Conservation (phyloP, 2,888 invertebrate genomes). For the Pemphredon lugubris region DNA sequence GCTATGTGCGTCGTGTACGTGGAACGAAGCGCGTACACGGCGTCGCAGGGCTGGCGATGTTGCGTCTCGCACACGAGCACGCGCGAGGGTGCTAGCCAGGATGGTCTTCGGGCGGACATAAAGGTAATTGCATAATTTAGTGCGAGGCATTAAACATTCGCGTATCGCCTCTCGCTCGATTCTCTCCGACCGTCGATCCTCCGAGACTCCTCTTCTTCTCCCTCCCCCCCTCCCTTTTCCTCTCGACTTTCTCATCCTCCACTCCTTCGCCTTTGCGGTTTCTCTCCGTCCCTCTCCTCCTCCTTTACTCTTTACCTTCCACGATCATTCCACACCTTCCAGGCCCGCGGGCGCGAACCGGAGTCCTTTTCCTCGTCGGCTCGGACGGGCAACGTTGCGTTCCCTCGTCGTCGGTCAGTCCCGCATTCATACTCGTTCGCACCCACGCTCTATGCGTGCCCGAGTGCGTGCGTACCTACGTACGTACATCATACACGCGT, state of each 20-base stretch:
- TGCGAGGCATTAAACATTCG: slow-evolving; percentile 72
- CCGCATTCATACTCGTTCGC: background rate
- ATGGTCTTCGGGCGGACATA: slow-evolving; percentile 66
- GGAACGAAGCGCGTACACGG: no score
- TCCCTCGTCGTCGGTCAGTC: slow-evolving; percentile 26
- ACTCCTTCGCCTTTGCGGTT: slow-evolving; percentile 8
- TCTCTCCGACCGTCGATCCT: slow-evolving; percentile 47
- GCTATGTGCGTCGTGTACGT: no score
- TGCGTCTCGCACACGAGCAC: slow-evolving; percentile 12
- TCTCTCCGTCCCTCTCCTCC: slow-evolving; percentile 11
- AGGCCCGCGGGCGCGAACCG: slow-evolving; percentile 42
- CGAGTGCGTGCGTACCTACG: slow-evolving; percentile 4
- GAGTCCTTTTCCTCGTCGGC: slow-evolving; percentile 32
- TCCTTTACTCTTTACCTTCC: slow-evolving; percentile 34
- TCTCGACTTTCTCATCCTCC: slow-evolving; percentile 13
- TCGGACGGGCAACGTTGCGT: slow-evolving; percentile 27
- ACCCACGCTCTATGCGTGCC: slow-evolving; percentile 21
- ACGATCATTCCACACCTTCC: slow-evolving; percentile 55
- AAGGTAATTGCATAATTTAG: slow-evolving; percentile 77
- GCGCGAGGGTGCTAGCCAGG: slow-evolving; percentile 33
- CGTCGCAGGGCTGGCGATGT: no score
- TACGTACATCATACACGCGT: background rate
- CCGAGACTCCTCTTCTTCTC: slow-evolving; percentile 15
- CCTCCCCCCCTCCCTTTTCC: slow-evolving; percentile 2
- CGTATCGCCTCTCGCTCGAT: slow-evolving; percentile 66